Conservation (phyloP, 2,888 invertebrate species). For the Apamea crenata region DNA sequence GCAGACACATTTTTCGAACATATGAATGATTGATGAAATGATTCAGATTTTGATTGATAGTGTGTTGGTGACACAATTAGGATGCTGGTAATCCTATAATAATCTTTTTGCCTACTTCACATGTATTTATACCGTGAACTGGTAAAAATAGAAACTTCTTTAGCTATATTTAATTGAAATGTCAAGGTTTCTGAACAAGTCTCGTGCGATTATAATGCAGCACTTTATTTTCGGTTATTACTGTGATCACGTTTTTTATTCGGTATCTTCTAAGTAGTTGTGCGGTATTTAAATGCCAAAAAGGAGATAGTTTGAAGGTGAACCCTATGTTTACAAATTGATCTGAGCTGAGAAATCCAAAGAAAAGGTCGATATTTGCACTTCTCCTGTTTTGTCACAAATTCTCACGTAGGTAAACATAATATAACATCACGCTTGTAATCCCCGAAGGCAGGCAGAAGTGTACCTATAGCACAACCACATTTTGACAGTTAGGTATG, state of each 20-base stretch:
- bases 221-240: slow-evolving; percentile 33
- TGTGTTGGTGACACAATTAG: neutral
- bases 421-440: neutral
- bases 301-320: neutral
- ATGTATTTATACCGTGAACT: slow-evolving; percentile 18
- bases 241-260: slow-evolving; percentile 38
- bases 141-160: slow-evolving; percentile 16
- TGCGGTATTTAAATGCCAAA: slow-evolving; percentile 21
- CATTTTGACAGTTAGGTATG: too few species aligned
- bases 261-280: neutral
- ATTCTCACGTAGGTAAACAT: neutral
- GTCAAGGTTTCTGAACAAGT: slow-evolving; percentile 32
- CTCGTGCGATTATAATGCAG: slow-evolving; percentile 28
- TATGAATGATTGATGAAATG: neutral
- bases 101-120: neutral
- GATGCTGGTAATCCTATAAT: neutral
- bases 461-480: too few species aligned
- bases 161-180: slow-evolving; percentile 27
- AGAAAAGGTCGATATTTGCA: neutral
- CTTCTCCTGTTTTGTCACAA: too few species aligned
- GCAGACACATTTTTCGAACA: neutral
- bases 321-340: too few species aligned
- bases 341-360: neutral
- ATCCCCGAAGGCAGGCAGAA: too few species aligned
- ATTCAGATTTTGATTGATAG: neutral